These are phyloP conservation scores for Chaetops frenatus DNA, from an alignment of 2,113 vertebrate genomes.

Conservation along the genomic window DNA sequence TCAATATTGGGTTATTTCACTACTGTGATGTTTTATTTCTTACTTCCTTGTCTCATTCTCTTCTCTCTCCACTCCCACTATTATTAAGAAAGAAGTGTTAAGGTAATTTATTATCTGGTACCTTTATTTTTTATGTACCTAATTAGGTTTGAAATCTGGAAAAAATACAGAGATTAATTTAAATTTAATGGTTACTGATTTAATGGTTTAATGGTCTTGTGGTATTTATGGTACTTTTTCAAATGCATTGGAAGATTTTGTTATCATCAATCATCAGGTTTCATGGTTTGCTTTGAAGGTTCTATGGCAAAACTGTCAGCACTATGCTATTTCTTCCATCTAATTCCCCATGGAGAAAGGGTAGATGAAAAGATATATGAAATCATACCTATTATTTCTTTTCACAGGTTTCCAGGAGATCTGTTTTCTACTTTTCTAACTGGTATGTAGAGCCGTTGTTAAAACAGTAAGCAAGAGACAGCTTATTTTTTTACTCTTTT, in stretches of 20 bases:
- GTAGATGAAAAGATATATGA: neutral
- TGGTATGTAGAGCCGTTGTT: neutral
- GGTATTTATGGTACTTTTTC: neutral
- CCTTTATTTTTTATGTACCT: neutral
- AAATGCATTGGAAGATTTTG: neutral
- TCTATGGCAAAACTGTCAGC: neutral
- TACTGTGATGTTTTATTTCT: neutral
- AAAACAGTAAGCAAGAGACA: neutral
- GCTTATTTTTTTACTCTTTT: neutral
- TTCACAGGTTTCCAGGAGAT: neutral
- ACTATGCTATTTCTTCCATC: neutral
- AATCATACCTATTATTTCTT: neutral
- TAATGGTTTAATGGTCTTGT: neutral
- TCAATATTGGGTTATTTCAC: neutral
- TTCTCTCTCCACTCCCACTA: neutral
- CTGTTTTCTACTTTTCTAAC: neutral
- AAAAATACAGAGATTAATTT: neutral
- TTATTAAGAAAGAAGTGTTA: neutral
- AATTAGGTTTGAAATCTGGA: neutral
- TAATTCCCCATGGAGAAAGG: neutral
- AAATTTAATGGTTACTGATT: neutral
- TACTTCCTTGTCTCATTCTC: neutral
- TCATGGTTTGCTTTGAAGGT: neutral
- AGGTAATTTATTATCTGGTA: neutral
- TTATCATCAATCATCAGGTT: neutral